Percentiles rank a stretch among this genome's conserved stretches.
phyloP scores from a whole-genome alignment of 1,140 invertebrate genomes.

The Zaprionus inermis region DNA sequence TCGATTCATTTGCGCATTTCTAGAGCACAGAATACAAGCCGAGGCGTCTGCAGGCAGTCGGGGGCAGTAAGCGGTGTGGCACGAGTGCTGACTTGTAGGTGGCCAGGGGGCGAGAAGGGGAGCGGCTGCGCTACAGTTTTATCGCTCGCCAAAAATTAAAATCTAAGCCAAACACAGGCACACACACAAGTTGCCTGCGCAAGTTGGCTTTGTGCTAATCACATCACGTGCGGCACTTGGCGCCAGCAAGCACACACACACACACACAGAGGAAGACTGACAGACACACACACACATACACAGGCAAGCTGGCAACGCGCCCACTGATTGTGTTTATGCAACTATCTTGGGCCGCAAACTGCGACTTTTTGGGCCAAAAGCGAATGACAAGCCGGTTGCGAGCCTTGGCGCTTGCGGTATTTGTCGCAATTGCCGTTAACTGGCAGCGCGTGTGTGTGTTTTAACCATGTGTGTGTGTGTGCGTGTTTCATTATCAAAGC shows the following conservation, averaged over 20 bases:
- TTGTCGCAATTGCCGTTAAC: slow-evolving; percentile 80
- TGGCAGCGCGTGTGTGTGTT: slow-evolving; percentile 64
- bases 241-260: slow-evolving; percentile 9
- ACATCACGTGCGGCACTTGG: slow-evolving; percentile 64
- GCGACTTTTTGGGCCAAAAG: slow-evolving; percentile 38
- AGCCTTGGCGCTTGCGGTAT: slow-evolving; percentile 49
- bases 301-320: not conserved
- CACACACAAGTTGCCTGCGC: slow-evolving; percentile 27
- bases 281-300: slow-evolving; percentile 10
- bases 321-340: slow-evolving; percentile 55
- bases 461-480: slow-evolving; percentile 35
- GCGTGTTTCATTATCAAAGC: slow-evolving; percentile 75
- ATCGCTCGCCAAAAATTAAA: slow-evolving; percentile 73
- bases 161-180: slow-evolving; percentile 61
- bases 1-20: slow-evolving; percentile 47
- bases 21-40: not conserved
- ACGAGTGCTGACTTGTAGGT: not conserved
- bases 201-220: slow-evolving; percentile 69
- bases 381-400: slow-evolving; percentile 61
- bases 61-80: too few relatives aligned
- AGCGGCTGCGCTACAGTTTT: slow-evolving; percentile 44
- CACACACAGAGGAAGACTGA: slow-evolving; percentile 10
- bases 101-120: not conserved
- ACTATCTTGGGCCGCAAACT: slow-evolving; percentile 52
- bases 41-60: too few relatives aligned